phyloP scores from a whole-genome alignment of 2,888 invertebrate genomes.

The Eucriotettix oculatus region DNA sequence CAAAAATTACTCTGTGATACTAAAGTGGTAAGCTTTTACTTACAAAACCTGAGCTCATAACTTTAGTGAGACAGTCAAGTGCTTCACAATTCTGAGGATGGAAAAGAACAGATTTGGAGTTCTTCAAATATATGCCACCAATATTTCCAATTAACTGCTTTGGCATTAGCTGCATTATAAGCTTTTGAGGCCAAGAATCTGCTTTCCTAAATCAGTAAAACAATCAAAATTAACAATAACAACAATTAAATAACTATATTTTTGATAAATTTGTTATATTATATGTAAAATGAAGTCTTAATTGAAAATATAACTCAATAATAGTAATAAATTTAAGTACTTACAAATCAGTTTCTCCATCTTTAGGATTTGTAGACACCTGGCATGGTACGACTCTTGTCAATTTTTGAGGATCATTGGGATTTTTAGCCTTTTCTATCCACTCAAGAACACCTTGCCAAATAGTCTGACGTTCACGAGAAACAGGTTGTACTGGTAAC shows the following conservation, averaged over 20 bases:
- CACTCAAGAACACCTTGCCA: conserved; percentile 82
- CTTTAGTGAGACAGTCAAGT: conserved; percentile 71
- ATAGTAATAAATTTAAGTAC: conserved; percentile 17
- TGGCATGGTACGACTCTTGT: conserved; percentile 60
- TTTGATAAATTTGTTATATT: not conserved
- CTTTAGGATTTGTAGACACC: conserved; percentile 53
- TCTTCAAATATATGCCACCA: conserved; percentile 73
- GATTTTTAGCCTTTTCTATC: conserved; percentile 75
- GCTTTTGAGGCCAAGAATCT: conserved; percentile 81
- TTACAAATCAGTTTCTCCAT: conserved; percentile 76
- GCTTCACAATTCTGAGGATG: conserved; percentile 76
- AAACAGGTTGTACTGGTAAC: not conserved
- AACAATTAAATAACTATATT: not conserved
- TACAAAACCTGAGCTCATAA: conserved; percentile 84
- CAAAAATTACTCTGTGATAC: no score
- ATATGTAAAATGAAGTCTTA: not conserved
- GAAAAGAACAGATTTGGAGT: conserved; percentile 84
- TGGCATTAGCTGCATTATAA: conserved; percentile 90
- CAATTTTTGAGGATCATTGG: conserved; percentile 58
- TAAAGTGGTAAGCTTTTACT: no score
- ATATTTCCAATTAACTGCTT: conserved; percentile 81
- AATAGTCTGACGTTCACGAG: conserved; percentile 38
- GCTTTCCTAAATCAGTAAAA: conserved; percentile 43
- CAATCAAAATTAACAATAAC: not conserved
- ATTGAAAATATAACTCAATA: conserved; percentile 3